These are phyloP conservation scores for Menidia menidia DNA, from an alignment of 2,797 vertebrate species.

Conservation along the genomic window DNA sequence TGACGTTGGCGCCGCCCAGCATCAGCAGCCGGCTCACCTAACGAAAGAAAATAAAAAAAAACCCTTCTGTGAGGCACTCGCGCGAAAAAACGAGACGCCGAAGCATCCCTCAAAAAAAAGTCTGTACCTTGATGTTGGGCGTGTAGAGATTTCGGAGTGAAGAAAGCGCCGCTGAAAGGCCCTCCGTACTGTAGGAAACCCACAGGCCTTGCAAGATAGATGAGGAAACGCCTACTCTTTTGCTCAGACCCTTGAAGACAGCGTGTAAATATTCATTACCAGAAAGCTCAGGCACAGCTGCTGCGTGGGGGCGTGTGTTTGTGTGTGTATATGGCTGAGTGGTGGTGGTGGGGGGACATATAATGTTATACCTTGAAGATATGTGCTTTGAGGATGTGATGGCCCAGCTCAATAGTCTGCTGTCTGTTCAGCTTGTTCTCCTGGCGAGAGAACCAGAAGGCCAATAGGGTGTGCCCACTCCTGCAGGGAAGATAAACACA, in stretches of 20 bases:
- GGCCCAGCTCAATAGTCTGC: constrained; percentile 97
- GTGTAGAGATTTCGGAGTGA: constrained; percentile 98
- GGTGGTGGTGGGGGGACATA: constrained; percentile 21
- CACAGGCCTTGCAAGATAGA: constrained; percentile 97
- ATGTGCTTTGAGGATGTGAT: constrained; percentile 99
- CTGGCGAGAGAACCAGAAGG: constrained; percentile 98
- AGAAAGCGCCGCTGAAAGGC: constrained; percentile 94
- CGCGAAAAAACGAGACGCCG: neutral
- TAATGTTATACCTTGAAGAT: constrained; percentile 93
- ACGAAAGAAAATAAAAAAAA: neutral
- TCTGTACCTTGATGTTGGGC: constrained; percentile 92
- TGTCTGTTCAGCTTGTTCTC: constrained; percentile 97
- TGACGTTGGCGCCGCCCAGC: constrained; percentile 94
- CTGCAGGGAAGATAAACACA: constrained; percentile 70
- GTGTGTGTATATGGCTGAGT: neutral
- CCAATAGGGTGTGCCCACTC: constrained; percentile 97
- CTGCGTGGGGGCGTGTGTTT: constrained; percentile 30
- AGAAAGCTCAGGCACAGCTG: constrained; percentile 36
- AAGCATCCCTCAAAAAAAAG: constrained; percentile 9
- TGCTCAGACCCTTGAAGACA: constrained; percentile 92
- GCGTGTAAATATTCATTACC: constrained; percentile 59
- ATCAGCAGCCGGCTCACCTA: constrained; percentile 96
- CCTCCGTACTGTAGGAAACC: constrained; percentile 97
- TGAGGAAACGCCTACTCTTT: constrained; percentile 97
- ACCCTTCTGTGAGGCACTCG: neutral